phyloP scores from a whole-genome alignment of 2,888 invertebrate species.

The Catocala sponsa region DNA sequence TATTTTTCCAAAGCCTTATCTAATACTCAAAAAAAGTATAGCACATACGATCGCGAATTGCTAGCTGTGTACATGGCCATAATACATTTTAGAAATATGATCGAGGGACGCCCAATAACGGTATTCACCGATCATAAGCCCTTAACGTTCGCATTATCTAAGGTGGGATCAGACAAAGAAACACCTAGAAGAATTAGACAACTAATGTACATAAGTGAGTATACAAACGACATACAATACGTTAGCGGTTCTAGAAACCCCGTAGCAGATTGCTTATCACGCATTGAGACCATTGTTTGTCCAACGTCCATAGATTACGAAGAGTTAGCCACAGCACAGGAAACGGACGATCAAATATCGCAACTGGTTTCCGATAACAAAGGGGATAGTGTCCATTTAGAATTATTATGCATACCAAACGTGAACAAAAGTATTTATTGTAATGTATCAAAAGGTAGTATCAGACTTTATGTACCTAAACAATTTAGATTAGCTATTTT shows the following conservation, averaged over 20 bases:
- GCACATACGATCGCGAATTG: neutral
- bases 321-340: neutral
- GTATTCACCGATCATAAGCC: neutral
- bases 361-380: neutral
- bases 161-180: neutral
- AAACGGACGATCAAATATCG: neutral
- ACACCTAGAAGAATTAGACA: neutral
- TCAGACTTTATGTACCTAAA: neutral
- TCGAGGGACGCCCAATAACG: neutral
- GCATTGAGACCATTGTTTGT: neutral
- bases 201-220: neutral
- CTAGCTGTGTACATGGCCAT: neutral
- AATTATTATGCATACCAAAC: neutral
- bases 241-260: neutral
- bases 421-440: neutral
- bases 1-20: neutral
- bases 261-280: neutral
- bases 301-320: neutral
- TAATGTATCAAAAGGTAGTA: neutral
- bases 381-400: neutral
- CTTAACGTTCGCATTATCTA: neutral
- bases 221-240: neutral
- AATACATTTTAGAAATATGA: neutral
- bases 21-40: neutral
- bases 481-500: neutral